phyloP scores from a whole-genome alignment of 2,113 vertebrate species.

The Felis catus region F.catus_Fca126_mat1.0 CM031419.1:13681001-13681500 shows the following conservation, averaged over 20 bases:
- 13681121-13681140: no score
- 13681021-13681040: no score
- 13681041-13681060: no score
- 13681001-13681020: no score
- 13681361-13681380: not conserved
- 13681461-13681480: not conserved
- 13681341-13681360: not conserved
- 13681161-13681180: no score
- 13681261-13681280: not conserved
- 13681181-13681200: no score
- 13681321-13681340: not conserved
- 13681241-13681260: not conserved
- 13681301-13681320: not conserved
- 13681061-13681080: no score
- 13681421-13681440: not conserved
- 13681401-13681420: not conserved
- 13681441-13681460: fast-evolving
- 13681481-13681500: no score
- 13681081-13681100: no score
- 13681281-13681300: not conserved
- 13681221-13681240: not conserved
- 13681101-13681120: no score
- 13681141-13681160: no score
- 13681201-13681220: not conserved
- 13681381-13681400: not conserved